Evolutionary conservation across 2,888 invertebrate genomes (phyloP).

Genomic region (Ceramica pisi): DNA sequence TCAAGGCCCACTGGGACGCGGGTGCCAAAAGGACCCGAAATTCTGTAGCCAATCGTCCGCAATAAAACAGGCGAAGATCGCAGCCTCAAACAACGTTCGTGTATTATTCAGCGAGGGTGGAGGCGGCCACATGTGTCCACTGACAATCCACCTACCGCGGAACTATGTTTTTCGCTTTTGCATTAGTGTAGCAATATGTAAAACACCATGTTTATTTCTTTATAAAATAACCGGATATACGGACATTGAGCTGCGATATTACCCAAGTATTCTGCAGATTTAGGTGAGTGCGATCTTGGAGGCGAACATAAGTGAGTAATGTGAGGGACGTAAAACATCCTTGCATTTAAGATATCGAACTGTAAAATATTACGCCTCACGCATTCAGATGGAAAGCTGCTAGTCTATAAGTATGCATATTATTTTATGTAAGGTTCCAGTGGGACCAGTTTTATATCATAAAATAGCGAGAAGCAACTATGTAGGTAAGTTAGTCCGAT

Average conservation of each 20-base stretch:
- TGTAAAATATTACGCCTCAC: conserved; percentile 79
- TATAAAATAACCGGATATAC: conserved; percentile 51
- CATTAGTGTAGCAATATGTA: conserved; percentile 62
- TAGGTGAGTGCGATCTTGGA: conserved; percentile 52
- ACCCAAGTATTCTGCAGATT: conserved; percentile 53
- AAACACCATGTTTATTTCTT: conserved; percentile 61
- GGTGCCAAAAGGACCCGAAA: conserved; percentile 69
- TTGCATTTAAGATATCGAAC: conserved; percentile 80
- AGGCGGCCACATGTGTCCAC: conserved; percentile 83
- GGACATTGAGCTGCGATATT: conserved; percentile 26
- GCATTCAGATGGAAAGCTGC: conserved; percentile 71
- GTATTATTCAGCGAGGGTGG: conserved; percentile 84
- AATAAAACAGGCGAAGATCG: conserved; percentile 84
- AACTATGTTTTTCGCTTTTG: conserved; percentile 69
- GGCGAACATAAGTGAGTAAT: conserved; percentile 67
- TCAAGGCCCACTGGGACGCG: conserved; percentile 64
- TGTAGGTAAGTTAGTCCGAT: conserved; percentile 46
- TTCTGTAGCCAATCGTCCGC: conserved; percentile 82
- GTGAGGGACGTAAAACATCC: conserved; percentile 75
- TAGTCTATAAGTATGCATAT: conserved; percentile 73
- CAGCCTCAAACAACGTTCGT: conserved; percentile 79
- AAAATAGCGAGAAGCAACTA: conserved; percentile 65
- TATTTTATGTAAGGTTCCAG: conserved; percentile 74
- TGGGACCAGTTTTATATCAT: conserved; percentile 71
- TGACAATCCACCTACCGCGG: conserved; percentile 73